phyloP scores from a whole-genome alignment of 2,797 vertebrate genomes.

The Ataeniobius toweri region DNA sequence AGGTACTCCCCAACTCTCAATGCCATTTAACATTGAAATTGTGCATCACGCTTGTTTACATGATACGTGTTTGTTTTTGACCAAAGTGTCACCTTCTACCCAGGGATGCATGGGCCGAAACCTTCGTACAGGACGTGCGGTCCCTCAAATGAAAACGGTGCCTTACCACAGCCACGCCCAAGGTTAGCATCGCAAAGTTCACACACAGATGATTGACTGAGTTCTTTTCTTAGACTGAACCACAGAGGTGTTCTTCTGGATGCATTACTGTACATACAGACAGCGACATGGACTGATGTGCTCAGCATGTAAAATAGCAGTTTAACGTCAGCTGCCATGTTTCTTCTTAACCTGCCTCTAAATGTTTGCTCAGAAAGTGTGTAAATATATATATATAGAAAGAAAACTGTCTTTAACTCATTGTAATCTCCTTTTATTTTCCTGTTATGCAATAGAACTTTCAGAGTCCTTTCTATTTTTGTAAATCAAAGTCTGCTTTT shows the following conservation, averaged over 20 bases:
- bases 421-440: slow-evolving; percentile 38
- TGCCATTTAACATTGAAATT: slow-evolving; percentile 25
- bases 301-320: slow-evolving; percentile 35
- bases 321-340: slow-evolving; percentile 27
- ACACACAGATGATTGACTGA: background rate
- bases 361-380: slow-evolving; percentile 14
- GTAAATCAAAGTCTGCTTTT: slow-evolving; percentile 52
- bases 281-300: slow-evolving; percentile 18
- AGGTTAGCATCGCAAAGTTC: slow-evolving; percentile 1
- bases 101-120: slow-evolving; percentile 53
- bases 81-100: slow-evolving; percentile 55
- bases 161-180: slow-evolving; percentile 69
- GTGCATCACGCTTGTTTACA: slow-evolving; percentile 61
- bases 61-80: slow-evolving; percentile 32
- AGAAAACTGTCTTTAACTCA: background rate
- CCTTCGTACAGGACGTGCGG: slow-evolving; percentile 9
- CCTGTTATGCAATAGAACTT: slow-evolving; percentile 52
- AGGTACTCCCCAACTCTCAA: slow-evolving; percentile 31
- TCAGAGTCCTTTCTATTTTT: slow-evolving; percentile 74
- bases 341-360: slow-evolving; percentile 33
- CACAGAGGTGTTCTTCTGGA: slow-evolving; percentile 19
- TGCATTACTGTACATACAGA: slow-evolving; percentile 46
- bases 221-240: slow-evolving; percentile 51
- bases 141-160: slow-evolving; percentile 50
- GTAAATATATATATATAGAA: slow-evolving; percentile 31